Evolutionary conservation across 2,888 invertebrate genomes (phyloP), one percentile per base, ranked within the genome.

Genomic region (Chalcosyrphus nemorum): DNA sequence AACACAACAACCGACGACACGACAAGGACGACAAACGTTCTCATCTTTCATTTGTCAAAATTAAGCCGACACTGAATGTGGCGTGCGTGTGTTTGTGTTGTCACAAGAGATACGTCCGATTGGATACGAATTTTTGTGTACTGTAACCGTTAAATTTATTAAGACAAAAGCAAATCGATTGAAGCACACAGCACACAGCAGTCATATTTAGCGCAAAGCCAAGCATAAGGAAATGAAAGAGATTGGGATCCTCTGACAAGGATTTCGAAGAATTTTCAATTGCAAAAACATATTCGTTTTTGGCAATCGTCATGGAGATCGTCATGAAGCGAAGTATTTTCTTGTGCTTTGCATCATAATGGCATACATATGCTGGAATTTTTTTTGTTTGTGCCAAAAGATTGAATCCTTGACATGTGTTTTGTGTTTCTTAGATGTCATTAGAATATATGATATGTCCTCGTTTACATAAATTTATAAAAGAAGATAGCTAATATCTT

Each of bases 31-130:
- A 52, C 65, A 56, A 47, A 15, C 43, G 17, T 32, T 21, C 19
- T 19, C 65, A 65, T 75, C 50, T 11, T 54, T 75, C 57, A 66
- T 75, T 47, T 75, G 56, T 65, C 75, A 56, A 45, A 56, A 65
- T 65, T 75, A 75, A 56, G 65, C 56, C 35, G 56, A 56, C 54
- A 21, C n/a, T n/a, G n/a, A n/a, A n/a, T n/a, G n/a, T 9, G 13
- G n/a, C 43, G 27, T 13, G 1, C 15, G 1, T 38, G 17, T 15
- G 32, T 2, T 2, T 9, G 19, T 2, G 7, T 4, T 38, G 50
- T 38, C 27, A 13, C 45, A 57, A 15, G 21, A 38, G 27, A 59
- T 50, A 50, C 52, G 17, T 59, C 52, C 19, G 21, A 72, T 61
- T 61, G 72, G 15, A 52, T 50, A 61, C 5, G 41, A 15, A 72